Evolutionary conservation across 2,797 vertebrate genomes (phyloP), one percentile per base, ranked within the genome.

Genomic region (Podarcis lilfordi): DNA sequence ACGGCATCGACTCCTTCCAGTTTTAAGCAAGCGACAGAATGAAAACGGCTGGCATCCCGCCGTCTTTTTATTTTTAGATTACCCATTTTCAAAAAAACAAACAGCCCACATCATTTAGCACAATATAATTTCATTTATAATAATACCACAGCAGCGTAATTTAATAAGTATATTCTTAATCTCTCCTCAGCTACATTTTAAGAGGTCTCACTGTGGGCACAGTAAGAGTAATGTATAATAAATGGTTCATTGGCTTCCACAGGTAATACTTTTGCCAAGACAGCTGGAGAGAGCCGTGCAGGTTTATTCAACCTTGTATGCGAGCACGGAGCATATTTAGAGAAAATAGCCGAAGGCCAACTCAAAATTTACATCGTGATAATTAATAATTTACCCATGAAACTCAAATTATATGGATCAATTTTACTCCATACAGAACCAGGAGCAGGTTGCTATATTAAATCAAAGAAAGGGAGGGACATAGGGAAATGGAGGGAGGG

Each of bases 201-300:
- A 93, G 88, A 93, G 92, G 88, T 87, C 87, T 92, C 91, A 86
- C 81, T 89, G 90, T 89, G 77, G 86, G 82, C 92, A 96, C 95
- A 92, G 92, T 59, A 92, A 84, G 86, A 95, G 90, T 80, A 89
- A 92, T 1, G 0, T 92, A 77, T 91, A 93, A 93, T 92, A 93
- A 92, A 94, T 87, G 89, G 91, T 95, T 89, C 90, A 90, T 84
- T 95, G 95, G 92, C 89, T 95, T 94, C 92, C 93, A 91, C 15
- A 91, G 85, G 92, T 95, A 94, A 87, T 92, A 89, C 89, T 92
- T 93, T 94, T 96, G 95, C 95, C 94, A 97, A 96, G 95, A 93
- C 91, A 96, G 93, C 94, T 96, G 94, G 91, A 95, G 89, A 95
- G 93, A 95, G 92, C 89, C 90, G 87, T 92, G 85, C 88, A 94